Evolutionary conservation across 2,797 vertebrate species (phyloP).

Genomic region (Octomys mimax): DNA sequence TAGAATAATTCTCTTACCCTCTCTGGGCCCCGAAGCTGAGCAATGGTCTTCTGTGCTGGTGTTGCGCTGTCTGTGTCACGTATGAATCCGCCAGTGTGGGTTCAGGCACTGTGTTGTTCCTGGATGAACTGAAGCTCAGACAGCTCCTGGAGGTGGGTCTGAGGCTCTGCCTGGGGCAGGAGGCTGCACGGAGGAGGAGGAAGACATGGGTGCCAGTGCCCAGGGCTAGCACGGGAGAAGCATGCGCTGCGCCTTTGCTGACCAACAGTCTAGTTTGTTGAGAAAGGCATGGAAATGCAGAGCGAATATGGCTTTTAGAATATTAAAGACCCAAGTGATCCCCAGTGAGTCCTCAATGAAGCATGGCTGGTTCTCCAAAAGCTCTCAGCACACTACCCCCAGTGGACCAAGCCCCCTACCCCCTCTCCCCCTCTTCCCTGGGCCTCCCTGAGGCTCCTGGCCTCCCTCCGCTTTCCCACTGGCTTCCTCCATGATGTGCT

Average conservation of each 20-base stretch:
- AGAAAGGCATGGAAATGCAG: neutral
- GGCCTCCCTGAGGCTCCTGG: neutral
- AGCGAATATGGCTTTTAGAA: neutral
- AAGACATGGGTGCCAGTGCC: neutral
- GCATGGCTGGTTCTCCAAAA: neutral
- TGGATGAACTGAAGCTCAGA: neutral
- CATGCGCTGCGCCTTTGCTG: neutral
- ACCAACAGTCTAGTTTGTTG: neutral
- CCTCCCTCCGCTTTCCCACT: neutral
- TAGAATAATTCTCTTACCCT: neutral
- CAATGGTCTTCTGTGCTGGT: too few relatives aligned
- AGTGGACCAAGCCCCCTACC: rapidly evolving
- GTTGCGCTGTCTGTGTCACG: neutral
- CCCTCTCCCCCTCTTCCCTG: neutral
- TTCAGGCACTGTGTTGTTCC: rapidly evolving
- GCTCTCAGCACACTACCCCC: neutral
- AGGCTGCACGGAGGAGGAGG: neutral
- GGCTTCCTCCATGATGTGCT: neutral
- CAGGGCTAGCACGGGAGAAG: neutral
- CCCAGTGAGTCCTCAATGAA: neutral
- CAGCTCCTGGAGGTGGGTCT: too few relatives aligned
- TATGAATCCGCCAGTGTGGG: too few relatives aligned
- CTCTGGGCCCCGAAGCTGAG: neutral
- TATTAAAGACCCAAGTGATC: neutral
- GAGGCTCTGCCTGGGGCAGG: neutral